These are phyloP conservation scores for Turritopsis rubra DNA, from an alignment of 30 jellyfish, hydroid and myxozoan genomes.

Conservation along the genomic window DNA sequence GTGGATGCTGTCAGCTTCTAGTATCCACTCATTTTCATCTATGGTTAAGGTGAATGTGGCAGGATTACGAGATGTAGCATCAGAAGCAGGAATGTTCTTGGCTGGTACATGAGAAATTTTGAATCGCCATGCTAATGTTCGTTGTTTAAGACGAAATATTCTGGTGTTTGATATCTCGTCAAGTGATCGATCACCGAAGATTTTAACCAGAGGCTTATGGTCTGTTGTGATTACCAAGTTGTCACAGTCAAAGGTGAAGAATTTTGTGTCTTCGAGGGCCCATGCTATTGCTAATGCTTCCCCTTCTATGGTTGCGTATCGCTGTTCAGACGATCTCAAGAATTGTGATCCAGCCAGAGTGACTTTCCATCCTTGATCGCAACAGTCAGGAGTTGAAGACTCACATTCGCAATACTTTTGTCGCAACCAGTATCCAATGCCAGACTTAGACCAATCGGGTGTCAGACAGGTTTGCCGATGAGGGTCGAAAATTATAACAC, in stretches of 20 bases:
- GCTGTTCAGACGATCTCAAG: conserved; percentile 23
- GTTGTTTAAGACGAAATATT: conserved; percentile 14
- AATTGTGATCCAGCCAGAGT: conserved; percentile 27
- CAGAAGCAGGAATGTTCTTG: conserved; percentile 9
- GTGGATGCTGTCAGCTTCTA: conserved; percentile 4
- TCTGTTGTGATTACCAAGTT: conserved; percentile 16
- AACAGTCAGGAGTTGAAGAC: conserved; percentile 19
- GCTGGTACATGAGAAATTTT: conserved; percentile 25
- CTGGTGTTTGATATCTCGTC: conserved; percentile 26
- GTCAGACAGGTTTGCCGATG: conserved; percentile 11
- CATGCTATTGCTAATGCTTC: conserved; percentile 45
- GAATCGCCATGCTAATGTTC: conserved; percentile 25
- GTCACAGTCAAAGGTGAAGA: conserved; percentile 40
- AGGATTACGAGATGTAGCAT: conserved; percentile 33
- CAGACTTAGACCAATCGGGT: conserved; percentile 37
- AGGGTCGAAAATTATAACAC: conserved; percentile 24
- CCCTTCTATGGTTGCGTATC: conserved; percentile 49
- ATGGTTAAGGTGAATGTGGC: neutral
- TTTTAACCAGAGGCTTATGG: conserved; percentile 35
- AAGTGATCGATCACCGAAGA: conserved; percentile 33
- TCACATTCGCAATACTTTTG: conserved; percentile 27
- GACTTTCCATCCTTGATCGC: conserved; percentile 28
- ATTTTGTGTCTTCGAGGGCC: conserved; percentile 32
- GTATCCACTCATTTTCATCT: neutral
- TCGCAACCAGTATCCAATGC: conserved; percentile 33